phyloP scores from a whole-genome alignment of 2,888 invertebrate species.

The Clitarchus hookeri region DNA sequence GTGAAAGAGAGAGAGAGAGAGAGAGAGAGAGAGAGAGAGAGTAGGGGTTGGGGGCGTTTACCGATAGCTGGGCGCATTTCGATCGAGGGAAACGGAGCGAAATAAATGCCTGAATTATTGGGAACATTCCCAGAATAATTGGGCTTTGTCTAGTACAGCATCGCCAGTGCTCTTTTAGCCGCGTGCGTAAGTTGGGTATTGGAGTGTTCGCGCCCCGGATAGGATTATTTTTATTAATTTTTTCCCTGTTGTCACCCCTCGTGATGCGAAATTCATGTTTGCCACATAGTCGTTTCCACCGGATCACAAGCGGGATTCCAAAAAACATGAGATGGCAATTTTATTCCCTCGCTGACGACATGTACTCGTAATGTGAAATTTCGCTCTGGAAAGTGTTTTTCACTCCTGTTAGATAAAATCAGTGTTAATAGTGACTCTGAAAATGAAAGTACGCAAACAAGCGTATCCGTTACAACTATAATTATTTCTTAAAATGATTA shows the following conservation, averaged over 20 bases:
- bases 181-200: not conserved
- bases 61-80: not conserved
- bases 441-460: too few relatives aligned
- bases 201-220: not conserved
- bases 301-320: too few relatives aligned
- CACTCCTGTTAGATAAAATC: too few relatives aligned
- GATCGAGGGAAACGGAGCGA: not conserved
- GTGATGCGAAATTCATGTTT: not conserved
- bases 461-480: too few relatives aligned
- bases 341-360: too few relatives aligned
- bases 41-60: not conserved
- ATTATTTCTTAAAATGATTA: too few relatives aligned
- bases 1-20: not conserved
- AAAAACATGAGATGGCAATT: too few relatives aligned
- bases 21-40: not conserved
- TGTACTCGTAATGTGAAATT: too few relatives aligned
- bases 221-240: not conserved
- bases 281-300: not conserved
- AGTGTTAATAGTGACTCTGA: too few relatives aligned
- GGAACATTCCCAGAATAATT: slow-evolving; percentile 2
- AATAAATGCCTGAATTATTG: slow-evolving; percentile 14
- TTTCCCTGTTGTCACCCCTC: not conserved
- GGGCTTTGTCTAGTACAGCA: not conserved
- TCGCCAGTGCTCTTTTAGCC: not conserved
- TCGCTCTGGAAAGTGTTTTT: too few relatives aligned